Evolutionary conservation across 2,888 invertebrate genomes (phyloP).

Genomic region (Agrochola circellaris): DNA sequence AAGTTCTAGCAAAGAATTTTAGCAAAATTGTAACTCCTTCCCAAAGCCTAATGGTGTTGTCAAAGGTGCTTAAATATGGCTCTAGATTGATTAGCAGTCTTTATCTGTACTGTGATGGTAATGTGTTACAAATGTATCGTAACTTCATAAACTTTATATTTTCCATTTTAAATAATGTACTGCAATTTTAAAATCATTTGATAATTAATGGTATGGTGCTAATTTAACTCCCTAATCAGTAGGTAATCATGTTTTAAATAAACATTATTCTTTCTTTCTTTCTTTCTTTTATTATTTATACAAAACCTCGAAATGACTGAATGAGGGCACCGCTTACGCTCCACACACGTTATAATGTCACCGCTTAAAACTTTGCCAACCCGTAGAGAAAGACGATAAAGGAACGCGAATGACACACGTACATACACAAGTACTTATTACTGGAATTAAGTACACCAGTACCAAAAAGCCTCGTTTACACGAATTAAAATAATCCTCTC

Average conservation of each 20-base stretch:
- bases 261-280: no score
- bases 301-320: constrained; percentile 17
- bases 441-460: constrained; percentile 54
- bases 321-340: constrained; percentile 22
- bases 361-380: constrained; percentile 52
- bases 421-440: constrained; percentile 52
- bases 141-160: neutral
- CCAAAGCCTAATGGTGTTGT: neutral
- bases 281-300: constrained; percentile 13
- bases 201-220: neutral
- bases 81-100: neutral
- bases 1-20: neutral
- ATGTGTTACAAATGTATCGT: neutral
- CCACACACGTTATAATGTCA: constrained; percentile 32
- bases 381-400: constrained; percentile 48
- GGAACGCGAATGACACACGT: constrained; percentile 50
- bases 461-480: constrained; percentile 57
- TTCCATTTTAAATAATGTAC: neutral
- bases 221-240: constrained; percentile 9
- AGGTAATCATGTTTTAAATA: constrained; percentile 17
- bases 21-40: neutral
- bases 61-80: neutral
- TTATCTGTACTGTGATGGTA: neutral
- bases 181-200: neutral
- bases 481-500: constrained; percentile 68